Conservation (phyloP, 1,140 invertebrate species). For the Anastrepha obliqua region DNA sequence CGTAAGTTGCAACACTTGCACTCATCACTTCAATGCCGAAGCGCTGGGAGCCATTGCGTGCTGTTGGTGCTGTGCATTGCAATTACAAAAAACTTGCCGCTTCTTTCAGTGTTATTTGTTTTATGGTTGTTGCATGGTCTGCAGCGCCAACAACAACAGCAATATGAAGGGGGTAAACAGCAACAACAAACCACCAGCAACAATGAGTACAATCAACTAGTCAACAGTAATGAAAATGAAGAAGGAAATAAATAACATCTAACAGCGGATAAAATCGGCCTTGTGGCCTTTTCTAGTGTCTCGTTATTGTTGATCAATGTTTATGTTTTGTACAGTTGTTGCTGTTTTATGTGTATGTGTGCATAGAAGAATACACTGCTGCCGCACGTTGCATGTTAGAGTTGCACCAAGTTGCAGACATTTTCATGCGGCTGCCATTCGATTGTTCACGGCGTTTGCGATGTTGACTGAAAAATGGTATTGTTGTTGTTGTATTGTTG, state of each 20-base stretch:
- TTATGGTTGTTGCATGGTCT: constrained; percentile 39
- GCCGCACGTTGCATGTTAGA: constrained; percentile 33
- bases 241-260: constrained; percentile 50
- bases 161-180: no score
- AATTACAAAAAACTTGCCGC: constrained; percentile 49
- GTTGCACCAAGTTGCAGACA: constrained; percentile 4
- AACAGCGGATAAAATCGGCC: constrained; percentile 45
- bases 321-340: constrained; percentile 40
- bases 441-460: constrained; percentile 33
- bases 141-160: constrained; percentile 21
- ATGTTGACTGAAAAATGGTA: not conserved
- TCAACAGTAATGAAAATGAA: constrained; percentile 40
- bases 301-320: constrained; percentile 39
- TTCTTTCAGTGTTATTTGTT: constrained; percentile 30
- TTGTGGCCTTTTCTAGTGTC: constrained; percentile 33
- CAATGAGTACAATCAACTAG: constrained; percentile 49
- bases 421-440: not conserved
- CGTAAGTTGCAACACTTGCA: constrained; percentile 39
- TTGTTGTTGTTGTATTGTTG: constrained; percentile 10
- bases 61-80: not conserved
- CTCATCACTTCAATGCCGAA: not conserved
- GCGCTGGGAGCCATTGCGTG: constrained; percentile 4
- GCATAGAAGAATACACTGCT: not conserved
- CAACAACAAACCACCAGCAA: not conserved
- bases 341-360: not conserved